These are phyloP conservation scores for Antennarius striatus DNA, from an alignment of 2,113 vertebrate species.

Conservation along the genomic window DNA sequence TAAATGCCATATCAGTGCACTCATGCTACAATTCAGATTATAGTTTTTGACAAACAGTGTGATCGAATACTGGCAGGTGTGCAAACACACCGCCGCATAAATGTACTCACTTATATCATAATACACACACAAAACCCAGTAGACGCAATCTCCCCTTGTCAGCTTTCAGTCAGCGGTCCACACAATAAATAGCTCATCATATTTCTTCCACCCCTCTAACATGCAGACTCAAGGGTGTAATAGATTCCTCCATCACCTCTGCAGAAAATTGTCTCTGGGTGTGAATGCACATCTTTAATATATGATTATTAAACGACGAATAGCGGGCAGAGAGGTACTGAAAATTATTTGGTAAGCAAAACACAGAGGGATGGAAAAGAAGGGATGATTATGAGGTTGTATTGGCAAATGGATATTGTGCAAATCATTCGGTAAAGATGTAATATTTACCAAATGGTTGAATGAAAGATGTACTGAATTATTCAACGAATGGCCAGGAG, in stretches of 20 bases:
- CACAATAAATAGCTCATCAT: no score
- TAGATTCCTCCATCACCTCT: conserved; percentile 27
- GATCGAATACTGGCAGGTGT: conserved; percentile 12
- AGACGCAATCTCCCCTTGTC: conserved; percentile 2
- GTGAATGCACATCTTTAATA: conserved; percentile 50
- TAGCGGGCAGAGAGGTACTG: conserved; percentile 22
- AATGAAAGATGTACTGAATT: conserved; percentile 58
- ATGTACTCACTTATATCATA: conserved; percentile 5
- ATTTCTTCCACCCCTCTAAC: no score
- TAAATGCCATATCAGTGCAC: conserved; percentile 1
- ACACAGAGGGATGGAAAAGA: conserved; percentile 6
- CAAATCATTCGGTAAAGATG: conserved; percentile 41
- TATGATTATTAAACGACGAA: conserved; percentile 65
- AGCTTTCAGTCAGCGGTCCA: no score
- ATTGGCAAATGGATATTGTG: conserved; percentile 59
- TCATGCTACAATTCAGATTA: neutral
- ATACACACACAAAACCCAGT: neutral
- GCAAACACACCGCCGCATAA: conserved; percentile 1
- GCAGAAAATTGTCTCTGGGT: conserved; percentile 40
- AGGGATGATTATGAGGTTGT: conserved; percentile 54
- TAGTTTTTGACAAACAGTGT: neutral
- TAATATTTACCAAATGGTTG: conserved; percentile 60
- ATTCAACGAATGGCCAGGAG: conserved; percentile 52
- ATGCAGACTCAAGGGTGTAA: no score
- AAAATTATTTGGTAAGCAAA: conserved; percentile 35